Evolutionary conservation across 2,113 vertebrate genomes (phyloP).

Genomic region (Coptodon rendalli): DNA sequence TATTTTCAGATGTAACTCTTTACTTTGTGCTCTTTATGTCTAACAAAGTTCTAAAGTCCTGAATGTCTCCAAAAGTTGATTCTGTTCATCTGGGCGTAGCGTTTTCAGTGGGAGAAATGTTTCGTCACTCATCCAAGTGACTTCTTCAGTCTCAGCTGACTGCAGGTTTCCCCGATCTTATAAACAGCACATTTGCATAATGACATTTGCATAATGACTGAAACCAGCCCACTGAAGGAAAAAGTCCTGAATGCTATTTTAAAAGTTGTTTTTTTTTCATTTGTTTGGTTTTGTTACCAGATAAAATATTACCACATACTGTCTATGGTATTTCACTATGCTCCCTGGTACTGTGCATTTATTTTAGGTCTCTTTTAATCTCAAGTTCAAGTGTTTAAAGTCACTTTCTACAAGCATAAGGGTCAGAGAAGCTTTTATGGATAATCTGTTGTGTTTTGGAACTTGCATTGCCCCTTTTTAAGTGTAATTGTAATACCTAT

Average conservation of each 20-base stretch:
- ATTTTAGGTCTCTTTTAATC: not conserved
- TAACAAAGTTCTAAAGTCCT: fast-evolving
- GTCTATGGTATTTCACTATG: not conserved
- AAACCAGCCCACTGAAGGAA: fast-evolving
- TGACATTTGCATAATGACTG: not conserved
- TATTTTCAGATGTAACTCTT: not conserved
- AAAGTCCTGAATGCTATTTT: not conserved
- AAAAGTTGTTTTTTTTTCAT: not conserved
- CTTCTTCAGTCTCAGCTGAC: not conserved
- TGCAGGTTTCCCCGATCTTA: not conserved
- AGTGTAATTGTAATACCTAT: not conserved
- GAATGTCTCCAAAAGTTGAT: not conserved
- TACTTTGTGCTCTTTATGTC: not conserved
- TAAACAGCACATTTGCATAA: not conserved
- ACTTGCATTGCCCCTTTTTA: not conserved
- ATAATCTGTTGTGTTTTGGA: not conserved
- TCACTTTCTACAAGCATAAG: not conserved
- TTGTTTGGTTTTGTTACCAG: not conserved
- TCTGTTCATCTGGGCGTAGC: not conserved
- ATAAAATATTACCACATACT: fast-evolving
- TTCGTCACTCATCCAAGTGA: not conserved
- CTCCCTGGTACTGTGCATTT: not conserved
- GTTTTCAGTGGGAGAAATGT: not conserved
- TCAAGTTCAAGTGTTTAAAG: not conserved
- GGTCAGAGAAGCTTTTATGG: not conserved